Percentiles rank a stretch among this genome's conserved stretches.
These are phyloP conservation scores for Dryococelus australis DNA, from an alignment of 2,888 invertebrate species.

Conservation along the genomic window DNA sequence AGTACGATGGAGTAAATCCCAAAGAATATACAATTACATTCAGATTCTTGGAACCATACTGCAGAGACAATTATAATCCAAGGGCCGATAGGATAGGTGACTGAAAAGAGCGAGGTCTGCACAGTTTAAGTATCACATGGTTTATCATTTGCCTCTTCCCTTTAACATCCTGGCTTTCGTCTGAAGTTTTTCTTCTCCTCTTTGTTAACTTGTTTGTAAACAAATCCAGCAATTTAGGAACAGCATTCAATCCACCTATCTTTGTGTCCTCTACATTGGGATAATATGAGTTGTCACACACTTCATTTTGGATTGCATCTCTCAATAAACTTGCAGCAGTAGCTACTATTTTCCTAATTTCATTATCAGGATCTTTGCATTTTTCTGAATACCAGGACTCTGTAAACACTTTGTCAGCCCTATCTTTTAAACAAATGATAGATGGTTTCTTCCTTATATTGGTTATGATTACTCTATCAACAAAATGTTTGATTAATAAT, in stretches of 20 bases:
- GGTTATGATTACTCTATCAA: background rate
- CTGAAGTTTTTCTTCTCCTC: background rate
- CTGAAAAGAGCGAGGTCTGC: background rate
- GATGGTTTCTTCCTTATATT: background rate
- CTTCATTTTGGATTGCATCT: conserved; percentile 1
- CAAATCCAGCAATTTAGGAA: too few species aligned
- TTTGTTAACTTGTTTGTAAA: too few species aligned
- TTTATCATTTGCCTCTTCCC: conserved; percentile 20
- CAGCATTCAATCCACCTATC: background rate
- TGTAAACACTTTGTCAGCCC: background rate
- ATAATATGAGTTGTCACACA: conserved; percentile 7
- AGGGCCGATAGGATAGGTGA: background rate
- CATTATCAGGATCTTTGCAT: background rate
- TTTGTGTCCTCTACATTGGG: background rate
- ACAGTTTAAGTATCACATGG: background rate
- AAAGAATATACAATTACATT: background rate
- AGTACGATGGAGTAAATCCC: conserved; percentile 7
- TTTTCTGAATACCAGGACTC: background rate
- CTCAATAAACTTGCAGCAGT: conserved; percentile 13
- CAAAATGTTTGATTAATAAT: background rate
- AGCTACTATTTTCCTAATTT: background rate
- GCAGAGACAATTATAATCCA: background rate
- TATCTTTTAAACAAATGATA: background rate
- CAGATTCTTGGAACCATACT: background rate
- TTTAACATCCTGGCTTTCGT: background rate